phyloP scores from a whole-genome alignment of 2,113 vertebrate genomes.

The Ondatra zibethicus region DNA sequence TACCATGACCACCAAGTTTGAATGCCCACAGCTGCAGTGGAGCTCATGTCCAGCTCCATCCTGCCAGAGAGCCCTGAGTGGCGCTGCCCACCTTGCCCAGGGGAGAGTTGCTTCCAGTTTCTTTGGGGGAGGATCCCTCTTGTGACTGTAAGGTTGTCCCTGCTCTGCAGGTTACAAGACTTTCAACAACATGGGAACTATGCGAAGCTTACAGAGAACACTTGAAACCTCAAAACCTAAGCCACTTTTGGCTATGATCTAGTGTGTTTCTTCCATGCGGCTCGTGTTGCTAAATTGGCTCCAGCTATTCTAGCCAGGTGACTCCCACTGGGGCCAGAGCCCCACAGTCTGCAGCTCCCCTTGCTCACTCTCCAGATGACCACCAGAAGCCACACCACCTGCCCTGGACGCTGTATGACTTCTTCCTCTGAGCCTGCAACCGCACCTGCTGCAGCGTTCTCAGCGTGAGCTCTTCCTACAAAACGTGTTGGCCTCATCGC shows the following conservation, averaged over 20 bases:
- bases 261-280: neutral
- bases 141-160: neutral
- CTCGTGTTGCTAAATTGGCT: neutral
- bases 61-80: neutral
- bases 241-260: neutral
- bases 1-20: neutral
- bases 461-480: neutral
- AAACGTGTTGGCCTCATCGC: rapidly evolving
- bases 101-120: neutral
- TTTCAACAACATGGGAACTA: neutral
- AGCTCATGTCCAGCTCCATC: neutral
- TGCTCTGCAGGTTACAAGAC: neutral
- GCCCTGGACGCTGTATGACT: no score
- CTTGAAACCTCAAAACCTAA: neutral
- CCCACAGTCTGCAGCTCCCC: rapidly evolving
- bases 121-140: neutral
- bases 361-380: rapidly evolving
- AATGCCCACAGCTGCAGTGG: neutral
- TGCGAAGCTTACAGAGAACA: neutral
- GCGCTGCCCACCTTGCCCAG: neutral
- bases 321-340: neutral
- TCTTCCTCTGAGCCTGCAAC: neutral
- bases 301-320: neutral
- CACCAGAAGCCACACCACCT: neutral
- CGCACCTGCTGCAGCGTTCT: neutral